Evolutionary conservation across 2,888 invertebrate genomes (phyloP).

Genomic region (Netelia fuscicornis): DNA sequence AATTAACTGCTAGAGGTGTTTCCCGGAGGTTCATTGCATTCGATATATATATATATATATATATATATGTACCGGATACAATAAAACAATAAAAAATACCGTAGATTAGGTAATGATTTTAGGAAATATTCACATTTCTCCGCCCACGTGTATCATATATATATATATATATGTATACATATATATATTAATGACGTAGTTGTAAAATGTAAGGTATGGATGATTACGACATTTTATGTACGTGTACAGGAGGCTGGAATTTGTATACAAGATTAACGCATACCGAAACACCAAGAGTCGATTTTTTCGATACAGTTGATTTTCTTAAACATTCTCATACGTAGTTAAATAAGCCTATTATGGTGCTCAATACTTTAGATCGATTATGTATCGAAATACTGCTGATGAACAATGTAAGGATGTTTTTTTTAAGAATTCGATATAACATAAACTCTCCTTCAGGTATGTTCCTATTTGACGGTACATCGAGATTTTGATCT

Average conservation of each 20-base stretch:
- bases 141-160: conserved; percentile 32
- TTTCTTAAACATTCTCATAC: conserved; percentile 26
- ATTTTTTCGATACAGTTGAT: conserved; percentile 17
- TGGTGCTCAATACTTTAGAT: conserved; percentile 65
- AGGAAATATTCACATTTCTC: conserved; percentile 59
- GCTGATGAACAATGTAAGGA: background rate
- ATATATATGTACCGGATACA: background rate
- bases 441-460: conserved; percentile 1
- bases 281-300: conserved; percentile 15
- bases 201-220: conserved; percentile 37
- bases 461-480: conserved; percentile 2
- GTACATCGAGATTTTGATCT: background rate
- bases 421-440: conserved; percentile 16
- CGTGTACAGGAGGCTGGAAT: background rate
- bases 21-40: conserved; percentile 38
- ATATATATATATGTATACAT: conserved; percentile 30
- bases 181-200: conserved; percentile 34
- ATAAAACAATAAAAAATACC: conserved; percentile 42
- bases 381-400: conserved; percentile 15
- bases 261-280: conserved; percentile 17
- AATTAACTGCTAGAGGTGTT: conserved; percentile 18
- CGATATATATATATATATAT: conserved; percentile 26
- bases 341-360: conserved; percentile 52
- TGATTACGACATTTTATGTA: conserved; percentile 39
- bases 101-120: conserved; percentile 57